These are phyloP conservation scores for Acromyrmex heyeri DNA, from an alignment of 1,140 invertebrate genomes.

Conservation along the genomic window DNA sequence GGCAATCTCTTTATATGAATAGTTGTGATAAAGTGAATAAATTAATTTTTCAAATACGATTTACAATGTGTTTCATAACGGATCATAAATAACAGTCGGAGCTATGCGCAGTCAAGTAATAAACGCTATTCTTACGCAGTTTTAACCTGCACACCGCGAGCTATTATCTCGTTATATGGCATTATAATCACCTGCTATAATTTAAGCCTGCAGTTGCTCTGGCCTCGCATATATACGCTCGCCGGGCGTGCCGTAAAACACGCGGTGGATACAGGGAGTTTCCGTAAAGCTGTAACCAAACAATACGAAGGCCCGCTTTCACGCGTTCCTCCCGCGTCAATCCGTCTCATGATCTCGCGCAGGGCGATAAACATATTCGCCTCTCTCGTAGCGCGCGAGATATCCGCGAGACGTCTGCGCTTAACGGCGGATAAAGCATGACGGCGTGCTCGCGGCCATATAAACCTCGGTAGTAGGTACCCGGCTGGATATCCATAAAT, in stretches of 20 bases:
- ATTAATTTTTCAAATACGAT: constrained; percentile 11
- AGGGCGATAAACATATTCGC: constrained; percentile 69
- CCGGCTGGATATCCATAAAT: constrained; percentile 84
- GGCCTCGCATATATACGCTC: not conserved
- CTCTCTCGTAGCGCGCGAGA: constrained; percentile 39
- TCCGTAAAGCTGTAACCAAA: constrained; percentile 71
- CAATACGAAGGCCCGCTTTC: constrained; percentile 70
- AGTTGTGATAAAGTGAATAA: constrained; percentile 13
- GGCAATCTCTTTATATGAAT: not conserved
- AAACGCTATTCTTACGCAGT: constrained; percentile 12
- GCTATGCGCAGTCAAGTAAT: not conserved
- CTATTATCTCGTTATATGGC: constrained; percentile 53
- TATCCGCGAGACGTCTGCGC: constrained; percentile 71
- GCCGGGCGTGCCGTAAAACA: constrained; percentile 31
- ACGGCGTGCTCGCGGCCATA: constrained; percentile 71
- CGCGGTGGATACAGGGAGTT: constrained; percentile 49
- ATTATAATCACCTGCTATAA: constrained; percentile 58
- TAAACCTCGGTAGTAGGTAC: constrained; percentile 78
- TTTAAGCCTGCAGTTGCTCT: constrained; percentile 32
- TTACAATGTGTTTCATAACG: not conserved
- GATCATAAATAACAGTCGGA: not conserved
- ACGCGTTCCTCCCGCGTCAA: constrained; percentile 50
- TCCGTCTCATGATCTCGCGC: constrained; percentile 34
- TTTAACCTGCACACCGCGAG: constrained; percentile 28
- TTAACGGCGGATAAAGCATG: constrained; percentile 78